Conservation (phyloP, 2,888 invertebrate genomes). For the Drosophila borealis region DNA sequence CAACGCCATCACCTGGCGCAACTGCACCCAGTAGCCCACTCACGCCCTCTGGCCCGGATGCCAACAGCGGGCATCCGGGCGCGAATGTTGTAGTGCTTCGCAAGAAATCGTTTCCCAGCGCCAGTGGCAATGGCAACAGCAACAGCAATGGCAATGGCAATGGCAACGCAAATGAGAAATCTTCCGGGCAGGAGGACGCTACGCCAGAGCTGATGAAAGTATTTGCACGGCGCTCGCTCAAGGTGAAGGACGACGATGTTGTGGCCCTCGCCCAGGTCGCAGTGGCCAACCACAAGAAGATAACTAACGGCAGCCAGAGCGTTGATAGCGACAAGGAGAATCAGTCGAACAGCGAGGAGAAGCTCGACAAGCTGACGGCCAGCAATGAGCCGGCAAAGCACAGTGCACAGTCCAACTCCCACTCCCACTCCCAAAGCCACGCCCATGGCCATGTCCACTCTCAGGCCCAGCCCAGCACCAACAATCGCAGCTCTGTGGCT, state of each 20-base stretch:
- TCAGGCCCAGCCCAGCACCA: conserved; percentile 60
- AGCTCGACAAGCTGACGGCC: conserved; percentile 82
- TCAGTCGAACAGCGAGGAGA: conserved; percentile 86
- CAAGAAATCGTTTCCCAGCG: conserved; percentile 83
- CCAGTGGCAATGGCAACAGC: conserved; percentile 28
- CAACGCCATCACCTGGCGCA: conserved; percentile 13
- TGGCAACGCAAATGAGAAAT: conserved; percentile 38
- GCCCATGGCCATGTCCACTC: conserved; percentile 73
- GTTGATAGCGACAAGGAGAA: conserved; percentile 91
- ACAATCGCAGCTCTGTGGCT: conserved; percentile 80
- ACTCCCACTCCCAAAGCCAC: conserved; percentile 66
- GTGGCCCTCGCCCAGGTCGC: conserved; percentile 84
- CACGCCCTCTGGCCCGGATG: conserved; percentile 30
- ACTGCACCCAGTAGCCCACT: conserved; percentile 33
- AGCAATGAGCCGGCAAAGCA: conserved; percentile 49
- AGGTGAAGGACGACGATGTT: conserved; percentile 90
- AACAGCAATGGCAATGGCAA: conserved; percentile 30
- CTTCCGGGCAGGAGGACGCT: conserved; percentile 86
- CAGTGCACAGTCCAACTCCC: conserved; percentile 19
- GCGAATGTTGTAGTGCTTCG: conserved; percentile 78
- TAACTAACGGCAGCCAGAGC: conserved; percentile 57
- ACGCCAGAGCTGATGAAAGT: conserved; percentile 93
- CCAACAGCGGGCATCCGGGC: conserved; percentile 40
- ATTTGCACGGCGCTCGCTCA: conserved; percentile 92
- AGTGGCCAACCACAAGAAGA: conserved; percentile 52